phyloP scores from a whole-genome alignment of 2,113 vertebrate genomes.

The Aldabrachelys gigantea region DNA sequence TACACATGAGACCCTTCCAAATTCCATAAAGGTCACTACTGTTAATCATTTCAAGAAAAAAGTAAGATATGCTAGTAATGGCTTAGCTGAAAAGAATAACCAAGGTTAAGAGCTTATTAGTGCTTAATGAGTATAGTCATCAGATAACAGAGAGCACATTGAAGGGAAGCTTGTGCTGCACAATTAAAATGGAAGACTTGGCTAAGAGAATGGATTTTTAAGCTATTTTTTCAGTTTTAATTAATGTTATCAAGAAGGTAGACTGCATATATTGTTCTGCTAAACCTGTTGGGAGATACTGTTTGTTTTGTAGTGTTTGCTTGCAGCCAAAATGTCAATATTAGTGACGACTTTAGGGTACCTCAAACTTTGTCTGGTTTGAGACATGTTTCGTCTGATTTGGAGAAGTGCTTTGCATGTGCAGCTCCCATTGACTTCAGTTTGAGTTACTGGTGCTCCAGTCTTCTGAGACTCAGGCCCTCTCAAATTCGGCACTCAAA shows the following conservation, averaged over 20 bases:
- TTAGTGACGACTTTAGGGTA: not conserved
- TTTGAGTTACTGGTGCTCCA: not conserved
- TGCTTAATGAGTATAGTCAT: not conserved
- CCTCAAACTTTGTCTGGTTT: not conserved
- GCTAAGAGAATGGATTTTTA: not conserved
- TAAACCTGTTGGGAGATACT: rapidly evolving
- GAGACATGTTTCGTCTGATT: not conserved
- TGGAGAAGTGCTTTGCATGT: not conserved
- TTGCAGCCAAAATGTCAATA: rapidly evolving
- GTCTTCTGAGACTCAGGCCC: not conserved
- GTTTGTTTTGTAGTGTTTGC: not conserved
- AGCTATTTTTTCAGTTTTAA: not conserved
- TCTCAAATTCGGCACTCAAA: not conserved
- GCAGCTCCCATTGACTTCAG: not conserved
- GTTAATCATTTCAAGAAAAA: constrained; percentile 53
- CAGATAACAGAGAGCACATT: not conserved
- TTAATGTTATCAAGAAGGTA: not conserved
- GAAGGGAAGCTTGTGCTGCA: not conserved
- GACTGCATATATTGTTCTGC: not conserved
- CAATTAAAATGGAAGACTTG: not conserved
- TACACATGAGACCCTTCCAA: constrained; percentile 30
- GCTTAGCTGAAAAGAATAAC: constrained; percentile 49
- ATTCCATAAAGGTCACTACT: constrained; percentile 49
- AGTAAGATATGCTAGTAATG: constrained; percentile 23
- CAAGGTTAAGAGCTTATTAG: constrained; percentile 26